phyloP scores from a whole-genome alignment of 2,888 invertebrate species.

The Homarus gammarus region DNA sequence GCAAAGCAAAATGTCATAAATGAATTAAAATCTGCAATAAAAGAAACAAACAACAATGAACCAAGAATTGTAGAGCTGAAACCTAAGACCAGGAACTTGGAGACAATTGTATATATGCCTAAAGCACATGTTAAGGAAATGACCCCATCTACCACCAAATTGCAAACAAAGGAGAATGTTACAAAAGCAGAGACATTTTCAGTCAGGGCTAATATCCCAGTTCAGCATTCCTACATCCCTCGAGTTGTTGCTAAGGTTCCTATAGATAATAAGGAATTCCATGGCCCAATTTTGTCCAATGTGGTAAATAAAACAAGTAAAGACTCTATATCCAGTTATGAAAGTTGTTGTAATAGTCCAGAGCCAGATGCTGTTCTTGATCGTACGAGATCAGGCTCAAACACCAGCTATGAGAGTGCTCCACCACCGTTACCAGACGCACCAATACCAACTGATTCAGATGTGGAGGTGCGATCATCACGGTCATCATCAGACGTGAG shows the following conservation, averaged over 20 bases:
- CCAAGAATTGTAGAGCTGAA: conserved; percentile 51
- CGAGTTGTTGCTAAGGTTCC: conserved; percentile 5
- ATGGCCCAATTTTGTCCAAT: background rate
- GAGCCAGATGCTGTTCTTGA: background rate
- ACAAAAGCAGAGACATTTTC: background rate
- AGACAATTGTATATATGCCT: background rate
- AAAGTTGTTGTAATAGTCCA: conserved; percentile 36
- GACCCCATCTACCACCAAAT: background rate
- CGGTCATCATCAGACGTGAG: conserved; percentile 36
- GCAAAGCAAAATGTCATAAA: conserved; percentile 41
- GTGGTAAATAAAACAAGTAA: background rate
- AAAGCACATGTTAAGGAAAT: background rate
- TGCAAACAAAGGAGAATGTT: background rate
- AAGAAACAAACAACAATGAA: conserved; percentile 33
- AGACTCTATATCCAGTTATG: conserved; percentile 61
- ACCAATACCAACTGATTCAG: conserved; percentile 33
- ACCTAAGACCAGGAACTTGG: conserved; percentile 30
- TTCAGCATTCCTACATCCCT: conserved; percentile 18
- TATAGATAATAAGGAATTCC: background rate
- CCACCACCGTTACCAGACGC: conserved; percentile 67
- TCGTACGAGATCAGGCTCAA: conserved; percentile 39
- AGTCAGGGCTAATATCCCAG: conserved; percentile 5
- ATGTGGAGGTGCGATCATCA: background rate
- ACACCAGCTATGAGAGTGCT: conserved; percentile 69
- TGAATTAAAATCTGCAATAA: conserved; percentile 45